phyloP scores from a whole-genome alignment of 2,797 vertebrate species.

The Myripristis murdjan region DNA sequence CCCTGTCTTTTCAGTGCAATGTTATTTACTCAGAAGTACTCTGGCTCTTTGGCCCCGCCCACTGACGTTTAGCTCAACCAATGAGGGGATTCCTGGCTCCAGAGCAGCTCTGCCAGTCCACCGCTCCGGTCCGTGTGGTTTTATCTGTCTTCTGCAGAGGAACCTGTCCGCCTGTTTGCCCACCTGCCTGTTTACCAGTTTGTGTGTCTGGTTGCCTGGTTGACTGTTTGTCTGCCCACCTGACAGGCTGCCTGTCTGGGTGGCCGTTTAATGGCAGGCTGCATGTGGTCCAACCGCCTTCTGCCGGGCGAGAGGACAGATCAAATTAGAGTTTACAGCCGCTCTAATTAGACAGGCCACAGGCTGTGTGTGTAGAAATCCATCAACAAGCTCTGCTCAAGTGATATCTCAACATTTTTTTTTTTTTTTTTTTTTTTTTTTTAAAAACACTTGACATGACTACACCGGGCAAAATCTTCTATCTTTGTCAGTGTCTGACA shows the following conservation, averaged over 20 bases:
- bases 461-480: too few species aligned
- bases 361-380: slow-evolving; percentile 59
- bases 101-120: too few species aligned
- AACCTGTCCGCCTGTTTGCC: slow-evolving; percentile 8
- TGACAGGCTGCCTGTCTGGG: slow-evolving; percentile 50
- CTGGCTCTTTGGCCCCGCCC: too few species aligned
- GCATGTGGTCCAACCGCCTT: slow-evolving; percentile 54
- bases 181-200: slow-evolving; percentile 17
- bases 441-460: too few species aligned
- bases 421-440: too few species aligned
- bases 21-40: too few species aligned
- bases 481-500: too few species aligned
- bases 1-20: too few species aligned
- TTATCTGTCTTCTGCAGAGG: background rate
- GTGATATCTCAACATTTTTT: too few species aligned
- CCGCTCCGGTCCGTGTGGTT: background rate
- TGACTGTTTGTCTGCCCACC: slow-evolving; percentile 9
- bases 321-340: slow-evolving; percentile 54
- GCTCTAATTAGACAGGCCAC: slow-evolving; percentile 65
- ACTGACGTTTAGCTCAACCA: too few species aligned
- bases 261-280: slow-evolving; percentile 64
- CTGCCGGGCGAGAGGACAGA: slow-evolving; percentile 58
- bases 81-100: too few species aligned
- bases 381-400: slow-evolving; percentile 48
- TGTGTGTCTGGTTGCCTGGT: slow-evolving; percentile 28